phyloP scores from a whole-genome alignment of 2,888 invertebrate species.

The Dorcus hopei region DNA sequence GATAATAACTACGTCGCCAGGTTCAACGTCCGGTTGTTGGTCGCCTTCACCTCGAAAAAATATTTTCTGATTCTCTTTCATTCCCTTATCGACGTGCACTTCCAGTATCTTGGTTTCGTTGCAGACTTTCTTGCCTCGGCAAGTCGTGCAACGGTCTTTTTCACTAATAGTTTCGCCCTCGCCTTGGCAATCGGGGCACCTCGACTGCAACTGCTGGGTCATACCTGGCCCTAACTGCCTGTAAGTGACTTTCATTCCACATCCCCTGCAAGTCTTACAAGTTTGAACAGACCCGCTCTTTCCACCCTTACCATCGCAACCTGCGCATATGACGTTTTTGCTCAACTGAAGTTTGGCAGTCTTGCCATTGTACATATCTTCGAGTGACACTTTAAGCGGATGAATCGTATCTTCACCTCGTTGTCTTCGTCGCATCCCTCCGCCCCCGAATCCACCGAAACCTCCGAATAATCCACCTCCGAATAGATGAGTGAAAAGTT shows the following conservation, averaged over 20 bases:
- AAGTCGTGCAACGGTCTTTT: slow-evolving; percentile 77
- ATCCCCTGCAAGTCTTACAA: slow-evolving; percentile 75
- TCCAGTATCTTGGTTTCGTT: slow-evolving; percentile 82
- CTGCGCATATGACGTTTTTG: slow-evolving; percentile 76
- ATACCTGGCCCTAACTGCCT: slow-evolving; percentile 63
- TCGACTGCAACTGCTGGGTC: slow-evolving; percentile 61
- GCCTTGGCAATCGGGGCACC: slow-evolving; percentile 63
- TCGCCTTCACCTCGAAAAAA: slow-evolving; percentile 86
- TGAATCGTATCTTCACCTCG: slow-evolving; percentile 81
- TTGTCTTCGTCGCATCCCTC: slow-evolving; percentile 54
- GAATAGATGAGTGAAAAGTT: slow-evolving; percentile 67
- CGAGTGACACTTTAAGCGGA: slow-evolving; percentile 79
- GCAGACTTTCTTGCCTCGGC: slow-evolving; percentile 73
- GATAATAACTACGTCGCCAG: slow-evolving; percentile 87
- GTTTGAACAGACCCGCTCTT: slow-evolving; percentile 63
- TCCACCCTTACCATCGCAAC: slow-evolving; percentile 76
- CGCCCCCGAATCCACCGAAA: slow-evolving; percentile 51
- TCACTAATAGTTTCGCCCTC: slow-evolving; percentile 74
- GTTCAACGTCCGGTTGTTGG: slow-evolving; percentile 80
- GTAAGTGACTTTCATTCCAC: slow-evolving; percentile 71
- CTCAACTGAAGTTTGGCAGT: slow-evolving; percentile 77
- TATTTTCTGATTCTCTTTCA: slow-evolving; percentile 83
- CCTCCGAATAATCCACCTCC: slow-evolving; percentile 65
- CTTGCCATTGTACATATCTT: slow-evolving; percentile 90
- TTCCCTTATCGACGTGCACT: slow-evolving; percentile 79